Evolutionary conservation across 2,113 vertebrate genomes (phyloP).

Genomic region (Aptenodytes patagonicus): DNA sequence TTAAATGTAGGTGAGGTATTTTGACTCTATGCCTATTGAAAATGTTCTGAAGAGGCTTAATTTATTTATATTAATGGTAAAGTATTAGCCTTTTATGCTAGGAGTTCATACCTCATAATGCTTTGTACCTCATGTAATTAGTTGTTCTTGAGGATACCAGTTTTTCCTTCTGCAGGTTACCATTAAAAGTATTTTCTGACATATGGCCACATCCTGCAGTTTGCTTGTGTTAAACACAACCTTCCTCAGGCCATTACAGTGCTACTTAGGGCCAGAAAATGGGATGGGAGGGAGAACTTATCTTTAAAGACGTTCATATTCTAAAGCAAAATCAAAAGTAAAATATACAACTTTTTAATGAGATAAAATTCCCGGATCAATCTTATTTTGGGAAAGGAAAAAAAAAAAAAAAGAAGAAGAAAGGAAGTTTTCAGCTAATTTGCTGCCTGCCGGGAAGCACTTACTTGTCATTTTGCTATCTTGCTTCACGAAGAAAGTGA

Average conservation of each 20-base stretch:
- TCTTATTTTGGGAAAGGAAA: background rate
- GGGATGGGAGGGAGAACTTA: background rate
- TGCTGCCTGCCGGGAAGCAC: background rate
- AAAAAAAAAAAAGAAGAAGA: fast-evolving
- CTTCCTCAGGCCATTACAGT: background rate
- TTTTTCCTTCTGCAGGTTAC: background rate
- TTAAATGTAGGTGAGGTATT: background rate
- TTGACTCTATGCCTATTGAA: background rate
- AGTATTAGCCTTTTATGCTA: background rate
- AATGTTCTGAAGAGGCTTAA: background rate
- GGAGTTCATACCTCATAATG: background rate
- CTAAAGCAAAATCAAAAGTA: background rate
- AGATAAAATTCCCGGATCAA: background rate
- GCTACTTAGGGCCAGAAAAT: background rate
- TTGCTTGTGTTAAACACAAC: background rate
- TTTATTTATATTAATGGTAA: background rate
- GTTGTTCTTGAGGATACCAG: background rate
- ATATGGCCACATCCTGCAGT: background rate
- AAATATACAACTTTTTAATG: background rate
- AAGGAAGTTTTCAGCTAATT: background rate
- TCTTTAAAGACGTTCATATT: background rate
- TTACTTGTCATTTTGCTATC: background rate
- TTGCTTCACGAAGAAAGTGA: background rate
- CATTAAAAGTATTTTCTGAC: background rate
- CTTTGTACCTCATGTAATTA: background rate